phyloP scores from a whole-genome alignment of 1,140 invertebrate species.

The Meloidogyne exigua region DNA sequence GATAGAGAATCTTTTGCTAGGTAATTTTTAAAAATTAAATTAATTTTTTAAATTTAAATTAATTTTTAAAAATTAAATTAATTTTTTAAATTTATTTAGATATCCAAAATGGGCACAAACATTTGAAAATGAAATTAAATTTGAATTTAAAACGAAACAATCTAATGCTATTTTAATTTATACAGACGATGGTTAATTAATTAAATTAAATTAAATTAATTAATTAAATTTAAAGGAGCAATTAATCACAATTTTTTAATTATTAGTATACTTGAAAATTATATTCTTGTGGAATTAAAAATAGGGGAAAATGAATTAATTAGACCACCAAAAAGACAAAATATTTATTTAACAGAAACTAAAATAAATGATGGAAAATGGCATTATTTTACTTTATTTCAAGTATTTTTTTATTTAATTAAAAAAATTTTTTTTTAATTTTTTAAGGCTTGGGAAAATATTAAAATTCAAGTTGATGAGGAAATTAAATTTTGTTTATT shows the following conservation, averaged over 20 bases:
- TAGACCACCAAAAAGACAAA: constrained; percentile 66
- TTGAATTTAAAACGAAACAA: constrained; percentile 85
- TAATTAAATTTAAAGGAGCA: constrained; percentile 69
- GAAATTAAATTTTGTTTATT: constrained; percentile 64
- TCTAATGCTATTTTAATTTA: constrained; percentile 84
- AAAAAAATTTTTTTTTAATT: neutral
- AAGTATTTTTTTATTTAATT: constrained; percentile 30
- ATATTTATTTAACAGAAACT: constrained; percentile 47
- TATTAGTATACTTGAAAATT: constrained; percentile 84
- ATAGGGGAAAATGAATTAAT: constrained; percentile 78
- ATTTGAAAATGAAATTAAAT: constrained; percentile 72
- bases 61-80: neutral
- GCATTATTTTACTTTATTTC: constrained; percentile 55
- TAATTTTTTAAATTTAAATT: neutral
- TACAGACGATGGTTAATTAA: constrained; percentile 74
- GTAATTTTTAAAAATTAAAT: neutral
- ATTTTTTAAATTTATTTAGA: constrained; percentile 30
- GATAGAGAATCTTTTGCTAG: neutral
- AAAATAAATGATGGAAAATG: constrained; percentile 40
- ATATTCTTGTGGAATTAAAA: constrained; percentile 80
- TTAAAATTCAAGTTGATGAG: constrained; percentile 58
- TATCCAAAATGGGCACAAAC: constrained; percentile 63
- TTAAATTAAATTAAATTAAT: neutral
- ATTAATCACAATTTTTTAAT: constrained; percentile 87
- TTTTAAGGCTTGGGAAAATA: constrained; percentile 59